A percentile compares a stretch with the other conserved stretches of the same genome.
These are phyloP conservation scores for Acromyrmex heyeri DNA, from an alignment of 1,140 invertebrate genomes.

Conservation along the genomic window DNA sequence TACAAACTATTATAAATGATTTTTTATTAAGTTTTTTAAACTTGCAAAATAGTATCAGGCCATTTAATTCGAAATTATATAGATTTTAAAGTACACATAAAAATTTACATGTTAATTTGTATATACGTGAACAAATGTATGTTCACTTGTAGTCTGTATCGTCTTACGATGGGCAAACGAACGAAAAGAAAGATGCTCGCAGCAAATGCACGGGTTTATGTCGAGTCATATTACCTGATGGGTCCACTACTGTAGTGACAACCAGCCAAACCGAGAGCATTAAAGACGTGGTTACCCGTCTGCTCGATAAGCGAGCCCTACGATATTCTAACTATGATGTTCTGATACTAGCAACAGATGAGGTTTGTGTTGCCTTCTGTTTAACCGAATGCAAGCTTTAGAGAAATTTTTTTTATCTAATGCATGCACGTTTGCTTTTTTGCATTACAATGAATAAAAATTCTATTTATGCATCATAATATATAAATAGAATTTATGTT, in stretches of 20 bases:
- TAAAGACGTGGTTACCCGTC: slow-evolving; percentile 91
- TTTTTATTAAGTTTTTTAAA: neutral
- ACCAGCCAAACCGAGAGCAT: slow-evolving; percentile 92
- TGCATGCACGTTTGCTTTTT: slow-evolving; percentile 1
- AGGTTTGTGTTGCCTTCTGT: slow-evolving; percentile 83
- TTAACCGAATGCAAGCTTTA: slow-evolving; percentile 48
- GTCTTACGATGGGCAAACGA: slow-evolving; percentile 85
- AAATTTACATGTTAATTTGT: slow-evolving; percentile 21
- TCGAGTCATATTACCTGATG: slow-evolving; percentile 95
- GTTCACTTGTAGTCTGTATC: slow-evolving; percentile 85
- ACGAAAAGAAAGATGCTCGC: slow-evolving; percentile 85
- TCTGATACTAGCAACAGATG: slow-evolving; percentile 87
- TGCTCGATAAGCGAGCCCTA: slow-evolving; percentile 94
- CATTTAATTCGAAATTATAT: neutral
- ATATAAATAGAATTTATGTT: neutral
- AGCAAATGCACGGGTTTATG: slow-evolving; percentile 89
- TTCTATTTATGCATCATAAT: slow-evolving; percentile 19
- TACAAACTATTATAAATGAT: neutral
- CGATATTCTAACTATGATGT: slow-evolving; percentile 93
- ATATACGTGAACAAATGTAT: slow-evolving; percentile 66
- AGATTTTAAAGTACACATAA: neutral
- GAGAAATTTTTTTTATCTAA: neutral
- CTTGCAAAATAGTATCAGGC: slow-evolving; percentile 16
- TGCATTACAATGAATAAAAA: slow-evolving; percentile 12
- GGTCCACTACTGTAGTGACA: slow-evolving; percentile 96